Base-by-base conservation (phyloP, 2,888 invertebrate species). In the Zygothrica quintamaculata region DNA sequence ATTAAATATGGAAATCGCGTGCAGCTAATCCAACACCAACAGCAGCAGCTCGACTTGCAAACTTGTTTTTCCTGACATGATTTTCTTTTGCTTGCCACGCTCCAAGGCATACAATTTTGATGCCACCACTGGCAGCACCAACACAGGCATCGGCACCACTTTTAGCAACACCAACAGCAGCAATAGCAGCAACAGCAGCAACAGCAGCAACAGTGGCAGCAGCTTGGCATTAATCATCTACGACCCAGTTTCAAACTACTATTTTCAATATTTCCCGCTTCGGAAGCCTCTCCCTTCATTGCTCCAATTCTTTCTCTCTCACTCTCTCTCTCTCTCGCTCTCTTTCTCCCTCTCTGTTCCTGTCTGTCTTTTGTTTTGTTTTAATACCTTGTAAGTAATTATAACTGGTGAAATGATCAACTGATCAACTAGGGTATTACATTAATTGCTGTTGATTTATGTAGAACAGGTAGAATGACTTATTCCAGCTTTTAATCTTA, bases 1-100 rank as follows among this genome's bases (percentile, higher is more conserved):
- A 87, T 89, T 88, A 86, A 89, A 87, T 88, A 87, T 88, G 87
- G 73, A 87, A 87, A 88, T 87, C 87, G 82, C 87, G 75, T 88
- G 82, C 78, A 57, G 74, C 69, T 87, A 76, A 88, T 87, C 88
- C 88, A 84, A 80, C 40, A 33, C 15, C 34, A 3, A 34, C 51
- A 33, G 18, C 18, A 31, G 40, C 9, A 43, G 37, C 53, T 40
- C n/a, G 46, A 50, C 16, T 8, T 12, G 33, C 40, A 65, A 82
- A 80, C 80, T 62, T 60, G 80, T 85, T 85, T 62, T 56, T 48
- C 53, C 59, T 76, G 75, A 74, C 75, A 77, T 73, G 78, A 77
- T 74, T 76, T 76, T 71, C 61, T 77, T 74, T 71, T 59, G 48
- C 65, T 58, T 51, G 50, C 57, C 40, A 66, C 56, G 71, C 67